These are phyloP conservation scores for Empidonax alnorum DNA, from an alignment of 2,113 vertebrate species.

Conservation along the genomic window DNA sequence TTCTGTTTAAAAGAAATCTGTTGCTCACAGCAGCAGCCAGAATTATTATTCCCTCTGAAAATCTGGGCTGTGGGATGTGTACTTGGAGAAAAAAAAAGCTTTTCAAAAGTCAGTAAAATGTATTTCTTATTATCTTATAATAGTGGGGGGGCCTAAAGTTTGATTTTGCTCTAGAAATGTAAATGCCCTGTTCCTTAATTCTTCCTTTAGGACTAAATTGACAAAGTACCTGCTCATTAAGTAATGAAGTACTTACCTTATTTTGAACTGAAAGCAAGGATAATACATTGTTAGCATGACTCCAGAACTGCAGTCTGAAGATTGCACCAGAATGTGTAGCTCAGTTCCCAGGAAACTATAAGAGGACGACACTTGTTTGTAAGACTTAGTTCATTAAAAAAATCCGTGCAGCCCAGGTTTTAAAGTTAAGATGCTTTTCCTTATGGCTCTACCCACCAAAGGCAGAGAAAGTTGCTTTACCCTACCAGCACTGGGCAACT, in stretches of 20 bases:
- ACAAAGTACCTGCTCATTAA: conserved; percentile 52
- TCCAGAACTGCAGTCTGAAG: not conserved
- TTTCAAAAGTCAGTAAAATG: not conserved
- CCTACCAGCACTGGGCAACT: not conserved
- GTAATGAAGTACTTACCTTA: conserved; percentile 53
- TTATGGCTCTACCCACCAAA: not conserved
- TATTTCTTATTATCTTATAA: conserved; percentile 34
- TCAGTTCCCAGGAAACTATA: not conserved
- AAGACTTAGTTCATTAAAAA: not conserved
- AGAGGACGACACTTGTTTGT: not conserved
- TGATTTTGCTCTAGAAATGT: conserved; percentile 35
- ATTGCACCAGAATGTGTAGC: not conserved
- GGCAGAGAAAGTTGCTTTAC: not conserved
- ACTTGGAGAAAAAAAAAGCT: not conserved
- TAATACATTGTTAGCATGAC: conserved; percentile 14
- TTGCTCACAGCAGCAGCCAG: conserved; percentile 36
- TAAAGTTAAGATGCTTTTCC: not conserved
- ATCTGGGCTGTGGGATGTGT: conserved; percentile 46
- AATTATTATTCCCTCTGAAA: conserved; percentile 54
- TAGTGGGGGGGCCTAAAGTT: conserved; percentile 23
- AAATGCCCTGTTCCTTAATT: conserved; percentile 25
- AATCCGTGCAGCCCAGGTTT: not conserved
- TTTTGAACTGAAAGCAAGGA: conserved; percentile 9
- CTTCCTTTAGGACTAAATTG: conserved; percentile 47
- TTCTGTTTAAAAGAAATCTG: conserved; percentile 49